Conservation (phyloP, 1,140 invertebrate species). For the Vanessa tameamea region DNA sequence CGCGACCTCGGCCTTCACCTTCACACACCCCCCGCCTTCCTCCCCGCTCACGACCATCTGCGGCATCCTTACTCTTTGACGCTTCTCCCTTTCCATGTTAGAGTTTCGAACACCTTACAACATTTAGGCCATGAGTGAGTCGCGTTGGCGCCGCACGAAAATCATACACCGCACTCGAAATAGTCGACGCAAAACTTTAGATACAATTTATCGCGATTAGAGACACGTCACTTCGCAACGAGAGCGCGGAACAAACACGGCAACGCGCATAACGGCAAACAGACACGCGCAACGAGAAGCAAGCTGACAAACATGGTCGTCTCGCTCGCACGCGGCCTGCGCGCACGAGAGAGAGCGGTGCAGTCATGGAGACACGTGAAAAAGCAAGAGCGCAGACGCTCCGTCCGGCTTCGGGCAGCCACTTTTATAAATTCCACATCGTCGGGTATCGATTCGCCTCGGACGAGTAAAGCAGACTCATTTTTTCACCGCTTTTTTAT, state of each 20-base stretch:
- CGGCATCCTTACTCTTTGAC: slow-evolving; percentile 22
- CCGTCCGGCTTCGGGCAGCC: slow-evolving; percentile 38
- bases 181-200: slow-evolving; percentile 4
- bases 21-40: slow-evolving; percentile 3
- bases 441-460: slow-evolving; percentile 57
- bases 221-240: slow-evolving; percentile 56
- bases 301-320: slow-evolving; percentile 52
- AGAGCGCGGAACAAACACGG: slow-evolving; percentile 55
- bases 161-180: neutral
- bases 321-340: slow-evolving; percentile 51
- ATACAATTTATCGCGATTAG: slow-evolving; percentile 12
- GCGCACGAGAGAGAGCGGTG: slow-evolving; percentile 40
- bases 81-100: slow-evolving; percentile 22
- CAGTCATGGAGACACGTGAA: slow-evolving; percentile 51
- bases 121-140: neutral
- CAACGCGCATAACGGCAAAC: slow-evolving; percentile 67
- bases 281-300: slow-evolving; percentile 67
- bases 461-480: slow-evolving; percentile 27
- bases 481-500: slow-evolving; percentile 42
- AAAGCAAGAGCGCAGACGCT: slow-evolving; percentile 73
- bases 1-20: slow-evolving; percentile 1
- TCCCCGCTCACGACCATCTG: slow-evolving; percentile 22
- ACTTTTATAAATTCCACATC: slow-evolving; percentile 56
- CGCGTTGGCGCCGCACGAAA: slow-evolving; percentile 1
- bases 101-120: neutral